These are phyloP conservation scores for Embiotoca jacksoni DNA, from an alignment of 2,113 vertebrate species.

Conservation along the genomic window DNA sequence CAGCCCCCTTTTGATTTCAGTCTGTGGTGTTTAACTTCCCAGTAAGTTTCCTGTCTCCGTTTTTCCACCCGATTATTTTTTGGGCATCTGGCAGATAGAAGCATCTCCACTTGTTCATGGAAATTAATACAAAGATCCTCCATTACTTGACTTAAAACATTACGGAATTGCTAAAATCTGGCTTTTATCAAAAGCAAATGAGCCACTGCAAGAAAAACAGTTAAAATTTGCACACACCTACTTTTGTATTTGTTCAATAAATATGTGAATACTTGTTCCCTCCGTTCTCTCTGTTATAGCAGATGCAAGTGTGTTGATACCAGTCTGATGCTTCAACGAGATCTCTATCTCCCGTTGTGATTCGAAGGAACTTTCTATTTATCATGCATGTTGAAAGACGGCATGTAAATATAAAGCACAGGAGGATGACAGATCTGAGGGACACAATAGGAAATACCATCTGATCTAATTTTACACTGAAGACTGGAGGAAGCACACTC, in stretches of 20 bases:
- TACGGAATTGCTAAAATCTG: neutral
- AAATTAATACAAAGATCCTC: neutral
- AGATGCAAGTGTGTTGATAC: neutral
- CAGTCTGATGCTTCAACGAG: neutral
- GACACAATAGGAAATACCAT: slow-evolving; percentile 16
- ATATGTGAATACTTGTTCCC: neutral
- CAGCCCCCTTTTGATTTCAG: neutral
- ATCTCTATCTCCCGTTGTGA: slow-evolving; percentile 12
- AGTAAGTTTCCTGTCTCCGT: neutral
- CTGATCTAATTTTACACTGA: slow-evolving; percentile 53
- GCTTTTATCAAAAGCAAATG: neutral
- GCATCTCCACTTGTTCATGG: neutral
- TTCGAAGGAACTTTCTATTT: slow-evolving; percentile 7
- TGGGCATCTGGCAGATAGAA: neutral
- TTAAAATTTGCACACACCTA: neutral
- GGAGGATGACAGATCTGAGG: neutral
- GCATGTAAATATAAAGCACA: slow-evolving; percentile 13
- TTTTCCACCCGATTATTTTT: neutral
- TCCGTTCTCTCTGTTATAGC: neutral
- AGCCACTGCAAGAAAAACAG: neutral
- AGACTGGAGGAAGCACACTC: slow-evolving; percentile 20
- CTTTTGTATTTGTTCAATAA: neutral
- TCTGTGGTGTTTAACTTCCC: neutral
- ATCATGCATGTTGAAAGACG: slow-evolving; percentile 27
- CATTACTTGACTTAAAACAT: neutral